These are phyloP conservation scores for Mythimna loreyi DNA, from an alignment of 2,888 invertebrate species.

Conservation along the genomic window DNA sequence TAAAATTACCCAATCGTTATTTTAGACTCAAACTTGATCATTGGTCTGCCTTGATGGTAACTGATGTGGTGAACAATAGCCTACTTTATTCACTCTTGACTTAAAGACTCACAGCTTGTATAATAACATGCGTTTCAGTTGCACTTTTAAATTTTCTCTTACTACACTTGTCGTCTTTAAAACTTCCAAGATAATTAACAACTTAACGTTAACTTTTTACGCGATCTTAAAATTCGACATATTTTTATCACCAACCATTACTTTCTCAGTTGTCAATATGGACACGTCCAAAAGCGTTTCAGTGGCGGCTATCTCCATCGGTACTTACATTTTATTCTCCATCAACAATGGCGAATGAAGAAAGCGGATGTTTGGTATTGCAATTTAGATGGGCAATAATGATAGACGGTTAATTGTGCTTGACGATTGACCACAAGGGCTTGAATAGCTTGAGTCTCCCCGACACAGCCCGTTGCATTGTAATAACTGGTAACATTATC, in stretches of 20 bases:
- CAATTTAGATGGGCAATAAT: slow-evolving; percentile 85
- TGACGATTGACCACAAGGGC: slow-evolving; percentile 70
- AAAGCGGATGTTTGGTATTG: slow-evolving; percentile 86
- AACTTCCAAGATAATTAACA: not conserved
- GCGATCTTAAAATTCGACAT: slow-evolving; percentile 8
- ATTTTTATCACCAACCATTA: slow-evolving; percentile 24
- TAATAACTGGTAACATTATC: slow-evolving; percentile 64
- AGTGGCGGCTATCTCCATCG: slow-evolving; percentile 40
- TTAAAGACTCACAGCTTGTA: too few species aligned
- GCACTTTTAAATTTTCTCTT: not conserved
- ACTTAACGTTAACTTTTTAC: slow-evolving; percentile 7
- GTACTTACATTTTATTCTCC: slow-evolving; percentile 65
- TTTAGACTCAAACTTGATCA: too few species aligned
- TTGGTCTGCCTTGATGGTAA: too few species aligned
- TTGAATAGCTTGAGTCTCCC: slow-evolving; percentile 10
- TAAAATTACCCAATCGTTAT: too few species aligned
- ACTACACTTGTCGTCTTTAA: not conserved
- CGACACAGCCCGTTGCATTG: slow-evolving; percentile 64
- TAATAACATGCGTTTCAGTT: too few species aligned
- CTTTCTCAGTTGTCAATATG: slow-evolving; percentile 33
- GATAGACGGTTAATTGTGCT: slow-evolving; percentile 85
- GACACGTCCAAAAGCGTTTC: slow-evolving; percentile 30
- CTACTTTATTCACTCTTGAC: too few species aligned
- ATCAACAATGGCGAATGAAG: slow-evolving; percentile 73
- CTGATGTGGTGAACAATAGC: too few species aligned